A percentile compares a stretch with the other conserved stretches of the same genome.
These are phyloP conservation scores for Zeus faber DNA, from an alignment of 2,113 vertebrate species.

Conservation along the genomic window DNA sequence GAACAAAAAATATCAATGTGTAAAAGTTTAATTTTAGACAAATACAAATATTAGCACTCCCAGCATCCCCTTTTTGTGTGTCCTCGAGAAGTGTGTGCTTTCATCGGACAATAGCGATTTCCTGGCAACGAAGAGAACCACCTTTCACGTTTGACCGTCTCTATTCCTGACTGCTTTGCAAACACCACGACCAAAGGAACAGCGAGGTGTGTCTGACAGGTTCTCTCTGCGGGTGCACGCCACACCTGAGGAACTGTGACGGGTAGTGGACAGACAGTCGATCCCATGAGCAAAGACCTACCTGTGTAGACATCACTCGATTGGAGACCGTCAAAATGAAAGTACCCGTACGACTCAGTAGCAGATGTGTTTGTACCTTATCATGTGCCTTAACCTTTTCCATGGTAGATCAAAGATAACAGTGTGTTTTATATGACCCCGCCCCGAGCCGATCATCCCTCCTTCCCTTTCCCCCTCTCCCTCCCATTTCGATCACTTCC, in stretches of 20 bases:
- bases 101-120: slow-evolving; percentile 47
- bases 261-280: slow-evolving; percentile 36
- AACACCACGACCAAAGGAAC: slow-evolving; percentile 74
- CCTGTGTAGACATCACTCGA: slow-evolving; percentile 72
- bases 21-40: slow-evolving; percentile 61
- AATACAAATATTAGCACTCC: slow-evolving; percentile 41
- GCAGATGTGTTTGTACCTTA: slow-evolving; percentile 93
- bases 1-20: slow-evolving; percentile 60
- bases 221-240: slow-evolving; percentile 42
- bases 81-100: slow-evolving; percentile 58
- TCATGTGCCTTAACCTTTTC: slow-evolving; percentile 98
- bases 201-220: slow-evolving; percentile 50
- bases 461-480: slow-evolving; percentile 22
- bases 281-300: slow-evolving; percentile 63
- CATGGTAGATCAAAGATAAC: slow-evolving; percentile 83
- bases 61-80: slow-evolving; percentile 56
- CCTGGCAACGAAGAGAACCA: slow-evolving; percentile 37
- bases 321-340: slow-evolving; percentile 72
- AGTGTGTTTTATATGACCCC: slow-evolving; percentile 82
- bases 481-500: slow-evolving; percentile 5
- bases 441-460: slow-evolving; percentile 38
- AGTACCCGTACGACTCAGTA: slow-evolving; percentile 84
- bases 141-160: slow-evolving; percentile 35
- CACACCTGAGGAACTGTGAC: slow-evolving; percentile 47
- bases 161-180: slow-evolving; percentile 57